These are phyloP conservation scores for Hybognathus amarus DNA, from an alignment of 2,797 vertebrate genomes.

Conservation along the genomic window DNA sequence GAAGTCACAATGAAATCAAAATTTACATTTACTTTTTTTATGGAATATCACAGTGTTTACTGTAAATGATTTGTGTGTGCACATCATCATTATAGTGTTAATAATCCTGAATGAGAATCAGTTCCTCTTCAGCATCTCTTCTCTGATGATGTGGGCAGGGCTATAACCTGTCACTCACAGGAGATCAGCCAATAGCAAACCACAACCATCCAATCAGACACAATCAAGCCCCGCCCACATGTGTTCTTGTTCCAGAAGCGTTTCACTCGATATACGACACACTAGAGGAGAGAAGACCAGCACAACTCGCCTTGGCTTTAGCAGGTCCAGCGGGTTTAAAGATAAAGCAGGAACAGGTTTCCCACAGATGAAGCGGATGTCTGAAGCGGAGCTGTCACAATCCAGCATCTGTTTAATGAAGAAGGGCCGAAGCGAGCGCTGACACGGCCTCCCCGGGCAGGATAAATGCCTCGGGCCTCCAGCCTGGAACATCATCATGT, in stretches of 20 bases:
- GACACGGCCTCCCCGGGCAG: slow-evolving; percentile 63
- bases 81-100: background rate
- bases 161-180: background rate
- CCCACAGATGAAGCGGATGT: slow-evolving; percentile 73
- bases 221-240: background rate
- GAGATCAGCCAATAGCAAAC: background rate
- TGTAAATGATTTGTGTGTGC: too few relatives aligned
- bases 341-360: slow-evolving; percentile 56
- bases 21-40: background rate
- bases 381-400: slow-evolving; percentile 72
- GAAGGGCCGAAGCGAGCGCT: slow-evolving; percentile 45
- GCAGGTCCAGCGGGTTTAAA: background rate
- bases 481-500: slow-evolving; percentile 72
- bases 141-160: background rate
- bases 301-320: background rate
- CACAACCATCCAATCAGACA: background rate
- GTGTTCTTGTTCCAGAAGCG: background rate
- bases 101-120: background rate
- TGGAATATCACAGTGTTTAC: background rate
- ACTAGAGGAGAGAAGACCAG: background rate
- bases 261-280: background rate
- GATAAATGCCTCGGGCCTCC: slow-evolving; percentile 72
- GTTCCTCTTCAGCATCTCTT: background rate
- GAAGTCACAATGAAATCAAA: background rate
- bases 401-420: slow-evolving; percentile 59